A percentile compares a stretch with the other conserved stretches of the same genome.
These are phyloP conservation scores for Aporophyla lueneburgensis DNA, from an alignment of 2,888 invertebrate genomes.

Conservation along the genomic window DNA sequence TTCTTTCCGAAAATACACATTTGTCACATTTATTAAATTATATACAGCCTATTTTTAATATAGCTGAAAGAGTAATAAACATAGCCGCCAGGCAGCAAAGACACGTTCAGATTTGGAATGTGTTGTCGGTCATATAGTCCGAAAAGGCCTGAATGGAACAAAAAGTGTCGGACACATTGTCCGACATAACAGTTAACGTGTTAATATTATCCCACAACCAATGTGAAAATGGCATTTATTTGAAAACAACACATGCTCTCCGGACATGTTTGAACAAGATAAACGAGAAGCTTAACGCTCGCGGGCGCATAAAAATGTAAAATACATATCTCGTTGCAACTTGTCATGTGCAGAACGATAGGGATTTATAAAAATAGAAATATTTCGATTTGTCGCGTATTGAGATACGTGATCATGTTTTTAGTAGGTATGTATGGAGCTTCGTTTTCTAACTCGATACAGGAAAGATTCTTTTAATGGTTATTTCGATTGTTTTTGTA, in stretches of 20 bases:
- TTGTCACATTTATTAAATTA: too few relatives aligned
- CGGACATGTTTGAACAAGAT: conserved; percentile 22
- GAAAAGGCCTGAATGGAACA: too few relatives aligned
- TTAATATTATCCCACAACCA: not conserved
- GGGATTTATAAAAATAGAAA: not conserved
- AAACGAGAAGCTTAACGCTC: not conserved
- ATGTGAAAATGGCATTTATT: conserved; percentile 5
- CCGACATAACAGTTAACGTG: too few relatives aligned
- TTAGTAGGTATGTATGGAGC: not conserved
- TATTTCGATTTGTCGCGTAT: not conserved
- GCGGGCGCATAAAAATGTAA: conserved; percentile 3
- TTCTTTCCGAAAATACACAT: too few relatives aligned
- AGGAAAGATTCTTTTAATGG: not conserved
- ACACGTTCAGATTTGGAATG: too few relatives aligned
- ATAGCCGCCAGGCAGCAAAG: too few relatives aligned
- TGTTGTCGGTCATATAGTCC: too few relatives aligned
- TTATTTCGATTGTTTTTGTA: not conserved
- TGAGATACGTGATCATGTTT: not conserved
- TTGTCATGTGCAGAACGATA: conserved; percentile 5
- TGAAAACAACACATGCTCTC: not conserved
- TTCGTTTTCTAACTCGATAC: not conserved
- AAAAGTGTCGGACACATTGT: too few relatives aligned
- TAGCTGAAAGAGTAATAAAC: too few relatives aligned
- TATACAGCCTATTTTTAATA: too few relatives aligned
- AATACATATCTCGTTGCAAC: conserved; percentile 4